Conservation (phyloP, 2,113 vertebrate species). For the Archilochus colubris region DNA sequence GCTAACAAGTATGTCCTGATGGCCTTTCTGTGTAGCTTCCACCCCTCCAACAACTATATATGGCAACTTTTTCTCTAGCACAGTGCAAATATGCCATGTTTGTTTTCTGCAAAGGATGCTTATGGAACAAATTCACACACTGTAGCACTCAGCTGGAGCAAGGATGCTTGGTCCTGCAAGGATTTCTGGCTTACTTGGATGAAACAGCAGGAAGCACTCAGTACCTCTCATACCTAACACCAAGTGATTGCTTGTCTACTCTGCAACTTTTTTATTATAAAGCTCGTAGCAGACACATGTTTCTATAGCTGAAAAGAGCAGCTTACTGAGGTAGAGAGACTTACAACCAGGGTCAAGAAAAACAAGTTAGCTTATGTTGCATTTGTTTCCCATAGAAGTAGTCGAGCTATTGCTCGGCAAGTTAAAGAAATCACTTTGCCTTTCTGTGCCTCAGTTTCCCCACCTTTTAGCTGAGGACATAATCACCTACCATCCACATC, state of each 20-base stretch:
- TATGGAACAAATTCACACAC: not conserved
- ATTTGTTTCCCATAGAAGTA: not conserved
- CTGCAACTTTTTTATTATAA: not conserved
- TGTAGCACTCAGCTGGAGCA: not conserved
- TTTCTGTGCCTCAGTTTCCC: not conserved
- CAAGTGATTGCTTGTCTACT: not conserved
- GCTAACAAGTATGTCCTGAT: not conserved
- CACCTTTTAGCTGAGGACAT: not conserved
- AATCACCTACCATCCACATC: not conserved
- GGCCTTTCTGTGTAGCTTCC: not conserved
- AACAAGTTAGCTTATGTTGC: not conserved
- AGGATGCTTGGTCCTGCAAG: not conserved
- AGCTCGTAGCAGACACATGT: not conserved
- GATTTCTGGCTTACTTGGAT: not conserved
- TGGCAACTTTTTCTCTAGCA: not conserved
- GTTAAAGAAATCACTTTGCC: not conserved
- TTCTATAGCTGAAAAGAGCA: not conserved
- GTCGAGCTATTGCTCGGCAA: not conserved
- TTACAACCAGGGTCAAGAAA: not conserved
- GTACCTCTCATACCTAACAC: not conserved
- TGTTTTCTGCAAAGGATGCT: not conserved
- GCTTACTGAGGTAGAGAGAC: not conserved
- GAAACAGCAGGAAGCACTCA: not conserved
- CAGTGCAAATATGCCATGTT: not conserved
- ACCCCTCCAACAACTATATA: not conserved